Base-by-base conservation (phyloP, 1,140 invertebrate genomes). In the Sycophila sp. region DNA sequence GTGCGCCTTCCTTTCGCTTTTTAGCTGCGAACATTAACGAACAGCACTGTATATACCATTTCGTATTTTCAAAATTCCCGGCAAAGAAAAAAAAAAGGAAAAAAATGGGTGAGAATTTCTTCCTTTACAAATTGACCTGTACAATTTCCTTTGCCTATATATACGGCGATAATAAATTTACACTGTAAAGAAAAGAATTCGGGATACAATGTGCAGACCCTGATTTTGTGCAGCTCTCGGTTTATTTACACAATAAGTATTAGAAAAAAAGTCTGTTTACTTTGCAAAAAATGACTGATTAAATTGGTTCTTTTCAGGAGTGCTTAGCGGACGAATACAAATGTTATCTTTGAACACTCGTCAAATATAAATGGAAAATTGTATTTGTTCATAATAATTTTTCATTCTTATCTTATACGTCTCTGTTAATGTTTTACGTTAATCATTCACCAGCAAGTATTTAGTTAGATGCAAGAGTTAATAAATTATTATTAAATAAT, bases 181-280 rank as follows among this genome's bases (percentile, higher is more conserved):
- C 69, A 66, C 17, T 59, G 15, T 8, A 60, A 51, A 70, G 53
- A 40, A 19, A 67, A 56, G 63, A 8, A 36, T 45, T 15, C 36
- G 51, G 60, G 32, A n/a, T 70, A 63, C 36, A 56, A 70, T 63
- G 32, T 36, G 30, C 45, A 24, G 11, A 51, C 49, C n/a, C n/a
- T n/a, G n/a, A n/a, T n/a, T 60, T 15, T 13, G 24, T 55, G 55
- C 30, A 69, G 28, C 34, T 34, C 36, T n/a, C 15, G 32, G n/a
- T 71, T n/a, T n/a, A 71, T 71, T 64, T 71, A 71, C 69, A 71
- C 56, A 53, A 30, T 71, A 64, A n/a, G n/a, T n/a, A n/a, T n/a
- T n/a, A n/a, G n/a, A n/a, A n/a, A n/a, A n/a, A n/a, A n/a, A n/a
- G n/a, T n/a, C n/a, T 55, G 30, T 55, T 38, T 51, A 26, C 32